Percentiles rank a stretch among this genome's conserved stretches.
Conservation (phyloP, 2,113 vertebrate genomes). For the Vicugna pacos region DNA sequence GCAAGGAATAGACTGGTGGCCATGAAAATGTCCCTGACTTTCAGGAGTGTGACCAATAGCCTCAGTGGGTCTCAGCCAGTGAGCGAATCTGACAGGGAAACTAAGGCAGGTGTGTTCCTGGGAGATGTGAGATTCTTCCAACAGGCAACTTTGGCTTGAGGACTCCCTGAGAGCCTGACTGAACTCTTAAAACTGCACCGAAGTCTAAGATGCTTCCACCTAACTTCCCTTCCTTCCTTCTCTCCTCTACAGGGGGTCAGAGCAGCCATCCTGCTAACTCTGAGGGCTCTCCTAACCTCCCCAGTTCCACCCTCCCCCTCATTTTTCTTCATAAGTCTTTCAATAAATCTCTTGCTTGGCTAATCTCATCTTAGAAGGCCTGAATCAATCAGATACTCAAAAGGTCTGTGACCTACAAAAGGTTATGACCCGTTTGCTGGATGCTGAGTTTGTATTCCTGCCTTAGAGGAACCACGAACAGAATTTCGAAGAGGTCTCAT, state of each 20-base stretch:
- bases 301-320: too few species aligned
- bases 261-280: background rate
- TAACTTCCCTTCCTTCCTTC: background rate
- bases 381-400: constrained; percentile 31
- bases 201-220: background rate
- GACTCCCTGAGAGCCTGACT: background rate
- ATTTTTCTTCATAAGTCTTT: background rate
- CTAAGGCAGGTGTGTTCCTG: background rate
- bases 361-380: background rate
- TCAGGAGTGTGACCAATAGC: background rate
- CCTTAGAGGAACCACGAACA: constrained; percentile 56
- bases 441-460: background rate
- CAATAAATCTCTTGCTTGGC: background rate
- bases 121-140: background rate
- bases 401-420: constrained; percentile 6
- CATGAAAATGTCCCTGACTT: background rate
- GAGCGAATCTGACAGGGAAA: background rate
- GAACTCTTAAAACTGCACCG: background rate
- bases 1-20: background rate
- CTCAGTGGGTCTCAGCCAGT: background rate
- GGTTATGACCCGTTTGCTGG: background rate
- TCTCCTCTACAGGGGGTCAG: background rate
- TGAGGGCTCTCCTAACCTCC: background rate
- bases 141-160: background rate
- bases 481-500: background rate